Evolutionary conservation across 2,797 vertebrate species (phyloP).

Genomic region (Enteromius thamalakanensis): DNA sequence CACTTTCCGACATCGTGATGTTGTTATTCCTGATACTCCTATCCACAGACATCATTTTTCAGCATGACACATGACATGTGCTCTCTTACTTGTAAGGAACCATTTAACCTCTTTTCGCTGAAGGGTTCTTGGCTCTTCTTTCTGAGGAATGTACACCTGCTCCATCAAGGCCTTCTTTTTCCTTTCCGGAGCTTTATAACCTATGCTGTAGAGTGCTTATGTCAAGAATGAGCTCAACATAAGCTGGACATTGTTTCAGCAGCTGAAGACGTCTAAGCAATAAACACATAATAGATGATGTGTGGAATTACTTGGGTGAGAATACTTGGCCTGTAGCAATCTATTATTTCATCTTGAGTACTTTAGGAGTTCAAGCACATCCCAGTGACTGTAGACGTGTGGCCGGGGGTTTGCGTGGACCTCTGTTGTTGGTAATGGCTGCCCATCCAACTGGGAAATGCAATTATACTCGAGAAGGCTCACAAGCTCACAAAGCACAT

Average conservation of each 20-base stretch:
- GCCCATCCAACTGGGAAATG: constrained; percentile 65
- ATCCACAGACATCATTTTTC: constrained; percentile 58
- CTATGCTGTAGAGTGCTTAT: constrained; percentile 51
- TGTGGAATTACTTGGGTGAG: constrained; percentile 41
- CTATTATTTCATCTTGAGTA: constrained; percentile 20
- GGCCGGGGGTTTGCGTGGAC: constrained; percentile 51
- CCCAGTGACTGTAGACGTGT: constrained; percentile 12
- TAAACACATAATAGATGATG: constrained; percentile 30
- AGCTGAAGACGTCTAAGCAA: constrained; percentile 12
- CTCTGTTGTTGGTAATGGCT: constrained; percentile 75
- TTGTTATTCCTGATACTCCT: constrained; percentile 67
- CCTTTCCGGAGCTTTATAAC: constrained; percentile 50
- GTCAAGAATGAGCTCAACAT: constrained; percentile 42
- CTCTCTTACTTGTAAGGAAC: constrained; percentile 65
- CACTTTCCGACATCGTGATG: constrained; percentile 56
- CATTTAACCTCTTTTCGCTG: constrained; percentile 67
- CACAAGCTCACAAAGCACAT: constrained; percentile 81
- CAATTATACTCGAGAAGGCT: constrained; percentile 66
- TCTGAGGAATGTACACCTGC: constrained; percentile 74
- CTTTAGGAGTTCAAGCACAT: constrained; percentile 20
- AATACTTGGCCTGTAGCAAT: constrained; percentile 33
- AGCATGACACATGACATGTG: constrained; percentile 63
- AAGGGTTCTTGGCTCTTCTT: constrained; percentile 64
- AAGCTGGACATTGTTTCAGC: constrained; percentile 46
- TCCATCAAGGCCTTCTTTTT: constrained; percentile 51